These are phyloP conservation scores for Anoplopoma fimbria DNA, from an alignment of 2,113 vertebrate species.

Conservation along the genomic window DNA sequence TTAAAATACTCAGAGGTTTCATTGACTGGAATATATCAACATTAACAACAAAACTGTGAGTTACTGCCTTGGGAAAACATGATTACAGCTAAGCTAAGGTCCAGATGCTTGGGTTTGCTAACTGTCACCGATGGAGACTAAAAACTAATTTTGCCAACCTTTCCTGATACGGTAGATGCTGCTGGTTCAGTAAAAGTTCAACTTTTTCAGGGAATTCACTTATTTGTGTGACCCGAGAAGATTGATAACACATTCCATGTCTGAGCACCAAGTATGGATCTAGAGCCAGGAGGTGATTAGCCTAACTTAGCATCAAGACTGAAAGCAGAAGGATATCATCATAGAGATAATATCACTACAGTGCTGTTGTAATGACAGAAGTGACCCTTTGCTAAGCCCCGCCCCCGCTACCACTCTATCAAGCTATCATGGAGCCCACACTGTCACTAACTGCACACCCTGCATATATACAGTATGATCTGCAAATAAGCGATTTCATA, in stretches of 20 bases:
- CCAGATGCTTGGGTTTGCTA: not conserved
- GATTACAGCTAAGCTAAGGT: not conserved
- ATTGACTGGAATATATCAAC: not conserved
- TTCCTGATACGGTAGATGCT: not conserved
- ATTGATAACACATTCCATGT: not conserved
- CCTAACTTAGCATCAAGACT: not conserved
- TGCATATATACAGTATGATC: too few species aligned
- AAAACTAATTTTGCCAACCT: not conserved
- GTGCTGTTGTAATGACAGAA: not conserved
- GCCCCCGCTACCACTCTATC: not conserved
- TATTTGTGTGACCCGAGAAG: not conserved
- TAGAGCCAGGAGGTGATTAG: not conserved
- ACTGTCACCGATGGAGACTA: not conserved
- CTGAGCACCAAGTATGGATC: not conserved
- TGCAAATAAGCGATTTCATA: too few species aligned
- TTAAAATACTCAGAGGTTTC: not conserved
- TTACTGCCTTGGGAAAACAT: not conserved
- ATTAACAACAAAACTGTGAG: not conserved
- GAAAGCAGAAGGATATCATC: too few species aligned
- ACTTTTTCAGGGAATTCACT: not conserved
- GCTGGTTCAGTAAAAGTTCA: not conserved
- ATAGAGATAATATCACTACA: not conserved
- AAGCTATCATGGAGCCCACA: too few species aligned
- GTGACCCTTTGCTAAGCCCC: not conserved
- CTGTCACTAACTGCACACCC: too few species aligned